phyloP scores from a whole-genome alignment of 2,888 invertebrate species.

The Baccha elongata region DNA sequence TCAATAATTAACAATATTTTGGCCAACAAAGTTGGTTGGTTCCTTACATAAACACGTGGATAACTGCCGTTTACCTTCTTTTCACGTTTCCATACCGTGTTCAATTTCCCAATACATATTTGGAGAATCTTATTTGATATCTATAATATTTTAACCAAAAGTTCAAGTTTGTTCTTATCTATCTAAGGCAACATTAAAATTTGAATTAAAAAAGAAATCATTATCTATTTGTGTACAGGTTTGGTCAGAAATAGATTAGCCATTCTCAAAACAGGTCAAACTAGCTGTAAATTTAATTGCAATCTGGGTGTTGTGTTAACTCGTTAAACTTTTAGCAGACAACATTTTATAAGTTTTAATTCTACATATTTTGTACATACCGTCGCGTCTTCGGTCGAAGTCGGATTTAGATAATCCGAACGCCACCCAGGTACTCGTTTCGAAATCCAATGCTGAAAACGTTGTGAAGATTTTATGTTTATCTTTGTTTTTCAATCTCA shows the following conservation, averaged over 20 bases:
- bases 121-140: too few relatives aligned
- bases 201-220: slow-evolving; percentile 6
- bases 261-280: slow-evolving; percentile 14
- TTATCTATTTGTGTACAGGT: background rate
- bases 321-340: slow-evolving; percentile 17
- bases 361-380: background rate
- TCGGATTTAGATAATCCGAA: background rate
- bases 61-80: too few relatives aligned
- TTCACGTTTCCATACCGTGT: too few relatives aligned
- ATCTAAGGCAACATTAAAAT: background rate
- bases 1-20: too few relatives aligned
- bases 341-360: slow-evolving; percentile 7
- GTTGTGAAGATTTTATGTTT: background rate
- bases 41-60: too few relatives aligned
- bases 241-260: background rate
- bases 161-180: background rate
- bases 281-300: slow-evolving; percentile 3
- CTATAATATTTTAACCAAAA: background rate
- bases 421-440: background rate
- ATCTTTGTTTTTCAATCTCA: slow-evolving; percentile 1
- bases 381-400: background rate
- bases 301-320: background rate
- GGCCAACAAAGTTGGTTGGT: too few relatives aligned
- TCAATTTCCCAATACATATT: too few relatives aligned
- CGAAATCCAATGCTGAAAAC: slow-evolving; percentile 16